Base-by-base conservation (phyloP, 1,140 invertebrate genomes). In the Centruroides sculpturatus region DNA sequence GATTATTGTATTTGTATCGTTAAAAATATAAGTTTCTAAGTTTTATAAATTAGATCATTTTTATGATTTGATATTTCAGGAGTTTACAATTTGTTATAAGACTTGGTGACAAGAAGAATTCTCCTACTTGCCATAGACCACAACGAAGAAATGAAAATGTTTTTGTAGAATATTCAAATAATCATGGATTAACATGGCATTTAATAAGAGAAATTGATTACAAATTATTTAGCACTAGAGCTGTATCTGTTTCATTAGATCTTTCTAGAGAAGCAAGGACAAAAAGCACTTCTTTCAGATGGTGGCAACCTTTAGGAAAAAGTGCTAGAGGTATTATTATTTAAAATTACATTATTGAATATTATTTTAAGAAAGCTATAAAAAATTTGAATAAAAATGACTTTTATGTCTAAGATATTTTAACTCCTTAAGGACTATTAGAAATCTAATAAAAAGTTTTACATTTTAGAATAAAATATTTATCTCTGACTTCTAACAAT, bases 301-400 rank as follows among this genome's bases (percentile, higher is more conserved):
- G 73, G 71, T 75, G 75, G 74, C 76, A 78, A 63, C 71, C 70
- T 35, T 64, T 72, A 46, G 67, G 68, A 47, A 68, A 66, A 66
- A 73, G 68, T 69, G 72, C 70, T 71, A 64, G 47, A 46, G 35
- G 12, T 57, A 57, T 60, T 12, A 41, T 41, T 41, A 6, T 41
- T 41, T 41, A 41, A 41, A 41, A 41, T 41, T 8, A 41, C 23
- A 23, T 23, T 23, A 23, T 23, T 23, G 23, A 23, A 23, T 23
- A 23, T 23, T 23, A 23, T 23, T 23, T n/a, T 23, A 23, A 23
- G 23, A 23, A 23, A 23, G 2, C 23, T 23, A 23, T 23, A 23
- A 23, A 23, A 23, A 23, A 23, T 23, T 23, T 23, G 1, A 23
- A 23, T 23, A 23, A 23, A 23, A 23, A 23, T 23, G 2, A 2